These are phyloP conservation scores for Calameuta pallipes DNA, from an alignment of 2,888 invertebrate genomes.

Conservation along the genomic window DNA sequence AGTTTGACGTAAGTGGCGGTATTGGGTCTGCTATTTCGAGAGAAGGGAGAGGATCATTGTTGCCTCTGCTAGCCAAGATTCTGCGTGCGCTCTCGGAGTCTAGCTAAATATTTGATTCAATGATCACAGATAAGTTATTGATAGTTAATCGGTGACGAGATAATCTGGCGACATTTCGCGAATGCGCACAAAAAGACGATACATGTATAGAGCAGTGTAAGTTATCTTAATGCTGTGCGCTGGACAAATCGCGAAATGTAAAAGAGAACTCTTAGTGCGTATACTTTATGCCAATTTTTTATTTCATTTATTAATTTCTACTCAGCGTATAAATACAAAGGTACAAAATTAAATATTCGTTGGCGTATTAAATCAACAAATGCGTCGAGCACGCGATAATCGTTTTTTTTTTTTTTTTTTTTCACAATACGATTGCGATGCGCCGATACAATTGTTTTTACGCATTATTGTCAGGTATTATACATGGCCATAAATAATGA, in stretches of 20 bases:
- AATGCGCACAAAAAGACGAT: neutral
- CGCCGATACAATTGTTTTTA: neutral
- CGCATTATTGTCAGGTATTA: neutral
- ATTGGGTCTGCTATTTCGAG: conserved; percentile 53
- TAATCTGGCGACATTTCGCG: neutral
- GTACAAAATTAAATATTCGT: conserved; percentile 41
- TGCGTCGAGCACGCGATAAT: neutral
- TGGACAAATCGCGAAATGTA: neutral
- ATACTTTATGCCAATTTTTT: neutral
- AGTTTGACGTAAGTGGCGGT: conserved; percentile 45
- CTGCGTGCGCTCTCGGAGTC: conserved; percentile 16
- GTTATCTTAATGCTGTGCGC: neutral
- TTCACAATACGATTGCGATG: neutral
- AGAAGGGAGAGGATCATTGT: conserved; percentile 34
- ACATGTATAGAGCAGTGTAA: neutral
- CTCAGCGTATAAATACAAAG: conserved; percentile 38
- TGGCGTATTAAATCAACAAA: neutral
- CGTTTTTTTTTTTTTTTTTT: neutral
- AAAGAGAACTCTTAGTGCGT: neutral
- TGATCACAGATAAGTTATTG: neutral
- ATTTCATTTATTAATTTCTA: conserved; percentile 24
- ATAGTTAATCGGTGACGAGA: neutral
- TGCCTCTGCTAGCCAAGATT: conserved; percentile 27
- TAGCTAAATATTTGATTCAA: conserved; percentile 16
- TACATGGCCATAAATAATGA: neutral